phyloP scores from a whole-genome alignment of 2,113 vertebrate species.

The Sturnira hondurensis region DNA sequence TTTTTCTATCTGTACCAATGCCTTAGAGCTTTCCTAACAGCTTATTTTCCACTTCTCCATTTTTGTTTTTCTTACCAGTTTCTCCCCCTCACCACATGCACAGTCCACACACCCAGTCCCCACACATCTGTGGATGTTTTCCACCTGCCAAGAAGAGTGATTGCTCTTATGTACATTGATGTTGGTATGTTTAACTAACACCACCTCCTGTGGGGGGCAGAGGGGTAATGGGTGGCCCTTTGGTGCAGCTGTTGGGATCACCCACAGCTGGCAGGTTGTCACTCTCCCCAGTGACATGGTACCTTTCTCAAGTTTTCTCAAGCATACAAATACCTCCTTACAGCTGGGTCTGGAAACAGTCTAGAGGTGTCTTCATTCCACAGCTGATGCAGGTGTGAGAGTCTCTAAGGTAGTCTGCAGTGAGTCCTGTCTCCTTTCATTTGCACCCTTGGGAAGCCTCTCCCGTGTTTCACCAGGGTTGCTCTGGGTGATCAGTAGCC shows the following conservation, averaged over 20 bases:
- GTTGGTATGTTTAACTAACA: too few relatives aligned
- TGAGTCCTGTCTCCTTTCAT: neutral
- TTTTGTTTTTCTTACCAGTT: neutral
- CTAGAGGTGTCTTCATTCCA: neutral
- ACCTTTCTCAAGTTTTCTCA: neutral
- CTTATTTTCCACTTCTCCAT: neutral
- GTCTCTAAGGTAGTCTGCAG: fast-evolving
- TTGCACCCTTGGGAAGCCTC: neutral
- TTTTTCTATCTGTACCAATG: fast-evolving
- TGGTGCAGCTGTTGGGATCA: too few relatives aligned
- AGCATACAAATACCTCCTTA: neutral
- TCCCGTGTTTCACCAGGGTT: neutral
- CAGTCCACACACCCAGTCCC: too few relatives aligned
- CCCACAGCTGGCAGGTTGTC: neutral
- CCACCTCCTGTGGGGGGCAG: fast-evolving
- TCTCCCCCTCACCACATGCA: neutral
- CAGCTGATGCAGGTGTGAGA: too few relatives aligned
- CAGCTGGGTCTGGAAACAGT: neutral
- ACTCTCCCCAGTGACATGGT: fast-evolving
- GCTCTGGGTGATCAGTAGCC: neutral
- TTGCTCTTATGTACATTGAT: too few relatives aligned
- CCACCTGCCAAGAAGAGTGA: neutral
- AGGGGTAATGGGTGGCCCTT: fast-evolving
- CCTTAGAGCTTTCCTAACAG: neutral
- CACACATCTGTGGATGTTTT: neutral